Evolutionary conservation across 2,797 vertebrate genomes (phyloP).

Genomic region (Pipistrellus kuhlii): DNA sequence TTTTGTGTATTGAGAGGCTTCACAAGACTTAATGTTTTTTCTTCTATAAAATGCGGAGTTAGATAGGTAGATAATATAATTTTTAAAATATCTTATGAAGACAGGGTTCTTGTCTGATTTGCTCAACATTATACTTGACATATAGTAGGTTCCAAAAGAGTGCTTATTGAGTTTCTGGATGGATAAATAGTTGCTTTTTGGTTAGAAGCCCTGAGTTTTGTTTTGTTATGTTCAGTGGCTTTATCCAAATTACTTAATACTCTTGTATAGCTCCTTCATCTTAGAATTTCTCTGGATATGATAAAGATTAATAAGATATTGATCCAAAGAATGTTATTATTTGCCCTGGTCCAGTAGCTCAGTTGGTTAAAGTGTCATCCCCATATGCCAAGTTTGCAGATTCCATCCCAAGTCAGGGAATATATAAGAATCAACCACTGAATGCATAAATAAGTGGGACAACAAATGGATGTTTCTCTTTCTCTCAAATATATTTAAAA

Average conservation of each 20-base stretch:
- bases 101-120: not conserved
- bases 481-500: not conserved
- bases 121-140: not conserved
- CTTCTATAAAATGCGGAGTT: not conserved
- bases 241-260: slow-evolving; percentile 39
- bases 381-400: not conserved
- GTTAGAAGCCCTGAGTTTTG: not conserved
- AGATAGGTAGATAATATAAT: not conserved
- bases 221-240: not conserved
- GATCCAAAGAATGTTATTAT: not conserved
- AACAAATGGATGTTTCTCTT: not conserved
- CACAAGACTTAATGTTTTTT: not conserved
- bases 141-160: not conserved
- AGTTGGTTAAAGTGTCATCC: not conserved
- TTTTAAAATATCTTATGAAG: slow-evolving; percentile 17
- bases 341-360: not conserved
- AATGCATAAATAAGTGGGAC: not conserved
- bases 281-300: not conserved
- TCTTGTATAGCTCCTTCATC: not conserved
- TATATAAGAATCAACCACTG: not conserved
- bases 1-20: not conserved
- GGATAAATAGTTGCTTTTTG: not conserved
- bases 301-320: not conserved
- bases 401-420: not conserved
- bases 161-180: not conserved